A percentile compares a stretch with the other conserved stretches of the same genome.
phyloP scores from a whole-genome alignment of 2,888 invertebrate species.

The Machimus atricapillus region DNA sequence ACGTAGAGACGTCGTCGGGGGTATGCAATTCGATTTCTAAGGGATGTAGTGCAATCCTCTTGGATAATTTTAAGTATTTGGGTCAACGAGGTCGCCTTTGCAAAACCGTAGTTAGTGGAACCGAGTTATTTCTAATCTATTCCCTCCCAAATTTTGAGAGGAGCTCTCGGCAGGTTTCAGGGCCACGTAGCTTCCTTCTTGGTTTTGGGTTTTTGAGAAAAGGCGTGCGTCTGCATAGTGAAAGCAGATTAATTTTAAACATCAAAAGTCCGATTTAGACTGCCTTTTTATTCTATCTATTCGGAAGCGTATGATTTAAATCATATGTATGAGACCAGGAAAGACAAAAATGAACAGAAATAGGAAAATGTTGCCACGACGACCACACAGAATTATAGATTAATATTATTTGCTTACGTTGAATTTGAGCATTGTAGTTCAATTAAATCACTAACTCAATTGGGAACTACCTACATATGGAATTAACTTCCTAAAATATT shows the following conservation, averaged over 20 bases:
- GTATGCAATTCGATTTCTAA: neutral
- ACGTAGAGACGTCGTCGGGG: neutral
- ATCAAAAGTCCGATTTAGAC: neutral
- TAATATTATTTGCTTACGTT: too few relatives aligned
- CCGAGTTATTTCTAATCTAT: neutral
- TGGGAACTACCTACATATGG: too few relatives aligned
- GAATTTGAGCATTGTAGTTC: too few relatives aligned
- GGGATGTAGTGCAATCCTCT: neutral
- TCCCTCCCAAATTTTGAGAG: neutral
- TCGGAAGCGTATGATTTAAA: too few relatives aligned
- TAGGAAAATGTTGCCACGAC: too few relatives aligned
- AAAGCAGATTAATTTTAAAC: neutral
- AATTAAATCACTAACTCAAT: too few relatives aligned
- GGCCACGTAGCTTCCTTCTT: neutral
- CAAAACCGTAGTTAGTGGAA: neutral
- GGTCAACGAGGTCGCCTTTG: neutral
- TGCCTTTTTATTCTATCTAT: too few relatives aligned
- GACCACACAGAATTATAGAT: too few relatives aligned
- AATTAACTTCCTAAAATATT: too few relatives aligned
- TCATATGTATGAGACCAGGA: too few relatives aligned
- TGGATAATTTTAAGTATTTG: neutral
- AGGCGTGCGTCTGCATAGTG: neutral
- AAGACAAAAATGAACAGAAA: too few relatives aligned
- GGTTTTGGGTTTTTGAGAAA: neutral
- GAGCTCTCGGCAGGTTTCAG: neutral